phyloP scores from a whole-genome alignment of 1,140 invertebrate species.

The Venturia canescens region DNA sequence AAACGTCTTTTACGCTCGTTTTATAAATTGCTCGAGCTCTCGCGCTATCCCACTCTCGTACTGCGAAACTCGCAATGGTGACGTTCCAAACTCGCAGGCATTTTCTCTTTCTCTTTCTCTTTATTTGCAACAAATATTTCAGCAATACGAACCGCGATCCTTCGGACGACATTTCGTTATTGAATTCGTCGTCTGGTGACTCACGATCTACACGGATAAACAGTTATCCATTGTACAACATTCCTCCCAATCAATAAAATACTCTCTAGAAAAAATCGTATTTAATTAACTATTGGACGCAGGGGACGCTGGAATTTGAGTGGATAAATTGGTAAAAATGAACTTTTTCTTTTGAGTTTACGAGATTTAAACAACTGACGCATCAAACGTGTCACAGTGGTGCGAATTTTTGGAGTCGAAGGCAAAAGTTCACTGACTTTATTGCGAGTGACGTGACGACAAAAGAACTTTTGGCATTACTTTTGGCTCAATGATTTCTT shows the following conservation, averaged over 20 bases:
- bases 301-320: not conserved
- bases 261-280: slow-evolving; percentile 10
- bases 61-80: not conserved
- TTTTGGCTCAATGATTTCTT: no score
- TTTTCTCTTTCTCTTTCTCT: slow-evolving; percentile 4
- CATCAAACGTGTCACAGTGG: no score
- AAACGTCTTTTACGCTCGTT: not conserved
- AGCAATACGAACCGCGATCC: not conserved
- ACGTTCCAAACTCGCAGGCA: slow-evolving; percentile 26
- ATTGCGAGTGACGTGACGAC: not conserved
- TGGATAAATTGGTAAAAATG: not conserved
- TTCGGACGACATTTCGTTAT: slow-evolving; percentile 9
- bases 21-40: slow-evolving; percentile 29
- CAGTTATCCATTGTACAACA: slow-evolving; percentile 3
- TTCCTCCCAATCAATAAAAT: slow-evolving; percentile 23
- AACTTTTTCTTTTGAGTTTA: not conserved
- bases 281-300: slow-evolving; percentile 18
- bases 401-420: no score
- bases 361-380: not conserved
- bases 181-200: not conserved
- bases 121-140: slow-evolving; percentile 16
- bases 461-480: not conserved
- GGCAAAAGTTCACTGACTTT: no score
- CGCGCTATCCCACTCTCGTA: not conserved
- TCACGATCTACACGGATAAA: slow-evolving; percentile 10